Base-by-base conservation (phyloP, 2,797 vertebrate genomes). In the Lophotriccus pileatus region DNA sequence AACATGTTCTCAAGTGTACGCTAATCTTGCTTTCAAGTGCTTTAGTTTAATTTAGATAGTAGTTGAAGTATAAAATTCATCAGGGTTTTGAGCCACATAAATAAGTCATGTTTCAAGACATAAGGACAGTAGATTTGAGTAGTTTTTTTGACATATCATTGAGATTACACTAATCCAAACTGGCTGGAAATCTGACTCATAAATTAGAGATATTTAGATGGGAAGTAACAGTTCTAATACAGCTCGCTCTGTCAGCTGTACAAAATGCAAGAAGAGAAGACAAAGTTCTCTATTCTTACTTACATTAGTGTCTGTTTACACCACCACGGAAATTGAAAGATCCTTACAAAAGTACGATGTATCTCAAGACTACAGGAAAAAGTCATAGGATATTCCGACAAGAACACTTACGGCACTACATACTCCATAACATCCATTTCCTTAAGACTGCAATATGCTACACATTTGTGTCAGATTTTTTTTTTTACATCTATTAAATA, bases 61-160 rank as follows among this genome's bases (percentile, higher is more conserved):
- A 64, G 46, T 25, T 81, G 5, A 93, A 72, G 37, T 80, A 20
- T 27, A 52, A 76, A 59, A 80, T 62, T 77, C 44, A 43, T 9
- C 0, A 0, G 21, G 23, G 11, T 19, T 80, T 64, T 77, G 5
- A 25, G 7, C 4, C 1, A 0, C 60, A 60, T 34, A 86, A 64
- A 27, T 78, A 74, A 70, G 34, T 25, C 20, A 19, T 30, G 59
- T 60, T 70, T 86, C 74, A 37, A 83, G 16, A 59, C 21, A 66
- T 0, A 83, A 43, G 9, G n/a, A 9, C 23, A 50, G 34, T 11
- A 68, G 39, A 53, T 3, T 30, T 24, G 24, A 47, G 18, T 44
- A 36, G 32, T 52, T 93, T 87, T 52, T 60, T 83, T 70, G 53
- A 49, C 8, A 4, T 46, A 39, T 70, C 30, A 68, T 27, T 52